Evolutionary conservation across 2,113 vertebrate genomes (phyloP), one percentile per base, ranked within the genome.

Genomic region (Cairina moschata): DNA sequence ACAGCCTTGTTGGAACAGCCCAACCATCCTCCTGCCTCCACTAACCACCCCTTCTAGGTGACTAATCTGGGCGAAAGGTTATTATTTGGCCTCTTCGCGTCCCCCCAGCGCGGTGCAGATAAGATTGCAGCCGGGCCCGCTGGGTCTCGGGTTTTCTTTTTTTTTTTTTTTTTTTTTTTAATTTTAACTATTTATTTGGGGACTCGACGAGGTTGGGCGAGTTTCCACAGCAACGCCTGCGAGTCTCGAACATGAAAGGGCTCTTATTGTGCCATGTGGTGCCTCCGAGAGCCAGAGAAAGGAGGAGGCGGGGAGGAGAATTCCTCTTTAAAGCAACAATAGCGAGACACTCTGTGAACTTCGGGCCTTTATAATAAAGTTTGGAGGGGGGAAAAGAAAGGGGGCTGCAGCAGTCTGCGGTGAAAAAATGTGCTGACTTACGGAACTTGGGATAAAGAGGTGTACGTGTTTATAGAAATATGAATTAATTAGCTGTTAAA

Each of bases 191-290:
- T 97, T 96, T 96, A 91, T 97, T 97, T 97, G 97, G 95, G 73
- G 93, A 62, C 93, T 92, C 87, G 20, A 82, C 5, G 69, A 95
- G 95, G 90, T 18, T 91, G 95, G 80, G 67, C 26, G 92, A 95
- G 97, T 97, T 97, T 48, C 97, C 97, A 97, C 97, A 97, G 98
- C 97, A 97, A 98, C 98, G 85, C 96, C 94, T 72, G 48, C 38
- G 93, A 95, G 96, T 90, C 82, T 91, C 75, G 96, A 95, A 90
- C 91, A 79, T 97, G 93, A 83, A 87, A 96, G 94, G 91, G 93
- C 95, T 97, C 93, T 97, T 88, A 90, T 79, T 97, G 97, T 91
- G 88, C 88, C 73, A 71, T 68, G 92, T 82, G 89, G 94, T 94
- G 95, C 95, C 94, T 97, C 93, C 66, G 88, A 96, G 93, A 96